A percentile compares a stretch with the other conserved stretches of the same genome.
phyloP scores from a whole-genome alignment of 2,113 vertebrate species.

The Vulpes vulpes region DNA sequence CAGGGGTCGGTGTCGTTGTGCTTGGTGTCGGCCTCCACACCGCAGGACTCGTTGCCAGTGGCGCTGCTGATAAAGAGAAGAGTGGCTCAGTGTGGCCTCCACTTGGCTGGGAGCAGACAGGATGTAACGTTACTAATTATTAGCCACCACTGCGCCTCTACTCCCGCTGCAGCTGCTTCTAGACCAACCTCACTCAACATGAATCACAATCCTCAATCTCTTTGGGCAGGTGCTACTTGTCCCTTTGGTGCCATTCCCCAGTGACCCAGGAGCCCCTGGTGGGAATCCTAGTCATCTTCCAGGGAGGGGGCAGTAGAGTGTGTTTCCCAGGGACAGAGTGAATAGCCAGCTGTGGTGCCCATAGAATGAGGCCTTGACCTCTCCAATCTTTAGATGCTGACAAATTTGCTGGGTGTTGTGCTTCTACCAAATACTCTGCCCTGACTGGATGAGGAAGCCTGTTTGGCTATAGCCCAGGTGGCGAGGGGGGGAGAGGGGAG shows the following conservation, averaged over 20 bases:
- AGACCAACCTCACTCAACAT: background rate
- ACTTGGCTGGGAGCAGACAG: background rate
- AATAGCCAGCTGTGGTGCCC: accelerated
- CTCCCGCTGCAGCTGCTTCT: accelerated
- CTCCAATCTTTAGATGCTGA: accelerated
- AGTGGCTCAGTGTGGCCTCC: background rate
- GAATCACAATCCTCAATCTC: background rate
- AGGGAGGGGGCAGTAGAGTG: background rate
- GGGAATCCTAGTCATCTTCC: background rate
- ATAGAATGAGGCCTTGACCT: background rate
- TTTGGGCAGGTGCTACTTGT: background rate
- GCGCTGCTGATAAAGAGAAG: slow-evolving; percentile 68
- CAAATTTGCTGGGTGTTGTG: accelerated
- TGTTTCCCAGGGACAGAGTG: background rate
- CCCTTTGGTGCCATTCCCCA: accelerated
- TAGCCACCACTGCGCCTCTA: accelerated
- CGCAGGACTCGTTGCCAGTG: slow-evolving; percentile 93
- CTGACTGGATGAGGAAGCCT: accelerated
- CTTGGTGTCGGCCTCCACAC: slow-evolving; percentile 89
- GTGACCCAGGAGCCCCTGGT: background rate
- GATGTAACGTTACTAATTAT: accelerated
- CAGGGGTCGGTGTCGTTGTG: slow-evolving; percentile 96
- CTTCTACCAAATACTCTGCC: background rate
- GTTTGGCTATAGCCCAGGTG: accelerated
- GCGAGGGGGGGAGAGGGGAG: accelerated